Evolutionary conservation across 2,888 invertebrate species (phyloP).

Genomic region (Agrenia bidenticulata): DNA sequence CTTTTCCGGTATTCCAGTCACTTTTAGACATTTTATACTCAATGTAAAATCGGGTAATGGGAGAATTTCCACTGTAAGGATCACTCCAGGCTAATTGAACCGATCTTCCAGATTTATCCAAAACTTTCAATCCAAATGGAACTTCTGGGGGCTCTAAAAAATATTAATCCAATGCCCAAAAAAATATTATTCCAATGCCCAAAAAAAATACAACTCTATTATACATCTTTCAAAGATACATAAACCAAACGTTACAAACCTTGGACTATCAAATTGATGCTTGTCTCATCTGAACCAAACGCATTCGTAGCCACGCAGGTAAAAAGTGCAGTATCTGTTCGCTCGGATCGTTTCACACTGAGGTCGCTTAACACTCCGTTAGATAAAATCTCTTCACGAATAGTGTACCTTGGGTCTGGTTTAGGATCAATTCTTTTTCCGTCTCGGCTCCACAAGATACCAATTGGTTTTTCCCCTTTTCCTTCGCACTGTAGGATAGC

Average conservation of each 20-base stretch:
- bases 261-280: slow-evolving; percentile 92
- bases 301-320: slow-evolving; percentile 91
- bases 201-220: not conserved
- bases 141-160: slow-evolving; percentile 77
- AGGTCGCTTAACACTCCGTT: slow-evolving; percentile 85
- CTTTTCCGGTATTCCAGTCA: slow-evolving; percentile 80
- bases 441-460: slow-evolving; percentile 92
- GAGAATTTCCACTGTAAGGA: slow-evolving; percentile 88
- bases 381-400: slow-evolving; percentile 77
- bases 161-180: slow-evolving; percentile 53
- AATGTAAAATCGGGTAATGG: slow-evolving; percentile 82
- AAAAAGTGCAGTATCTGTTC: slow-evolving; percentile 71
- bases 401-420: slow-evolving; percentile 65
- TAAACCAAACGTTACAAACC: slow-evolving; percentile 61
- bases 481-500: slow-evolving; percentile 70
- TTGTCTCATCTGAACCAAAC: slow-evolving; percentile 91
- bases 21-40: slow-evolving; percentile 76
- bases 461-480: slow-evolving; percentile 91
- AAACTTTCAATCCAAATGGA: slow-evolving; percentile 80
- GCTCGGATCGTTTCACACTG: slow-evolving; percentile 84
- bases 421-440: slow-evolving; percentile 87
- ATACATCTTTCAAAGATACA: slow-evolving; percentile 2
- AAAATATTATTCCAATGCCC: not conserved
- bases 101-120: slow-evolving; percentile 86
- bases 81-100: slow-evolving; percentile 90